These are phyloP conservation scores for Rutpela maculata DNA, from an alignment of 2,888 invertebrate genomes.

Conservation along the genomic window DNA sequence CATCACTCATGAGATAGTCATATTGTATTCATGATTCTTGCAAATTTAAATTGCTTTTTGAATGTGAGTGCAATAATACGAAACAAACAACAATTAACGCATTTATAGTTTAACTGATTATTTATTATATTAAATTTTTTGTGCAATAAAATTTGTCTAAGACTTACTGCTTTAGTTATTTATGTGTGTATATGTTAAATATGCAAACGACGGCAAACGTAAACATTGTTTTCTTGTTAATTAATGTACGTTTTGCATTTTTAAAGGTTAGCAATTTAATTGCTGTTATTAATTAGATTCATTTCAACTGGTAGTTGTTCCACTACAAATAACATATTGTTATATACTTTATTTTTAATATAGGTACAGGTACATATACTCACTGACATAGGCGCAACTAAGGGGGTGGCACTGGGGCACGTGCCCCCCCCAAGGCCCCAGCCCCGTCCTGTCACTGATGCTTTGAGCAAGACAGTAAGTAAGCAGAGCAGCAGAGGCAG, in stretches of 20 bases:
- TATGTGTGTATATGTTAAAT: slow-evolving; percentile 5
- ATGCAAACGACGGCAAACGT: background rate
- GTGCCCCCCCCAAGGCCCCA: no score
- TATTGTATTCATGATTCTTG: slow-evolving; percentile 38
- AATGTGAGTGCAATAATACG: slow-evolving; percentile 1
- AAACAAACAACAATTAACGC: slow-evolving; percentile 11
- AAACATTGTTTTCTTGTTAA: slow-evolving; percentile 16
- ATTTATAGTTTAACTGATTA: slow-evolving; percentile 1
- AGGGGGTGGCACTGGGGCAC: no score
- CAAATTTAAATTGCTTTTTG: slow-evolving; percentile 24
- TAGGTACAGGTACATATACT: no score
- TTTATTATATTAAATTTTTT: background rate
- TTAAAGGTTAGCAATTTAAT: slow-evolving; percentile 26
- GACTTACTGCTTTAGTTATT: background rate
- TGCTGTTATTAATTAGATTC: background rate
- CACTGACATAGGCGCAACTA: no score
- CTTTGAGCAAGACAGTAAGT: no score
- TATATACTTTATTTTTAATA: background rate
- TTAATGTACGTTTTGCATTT: slow-evolving; percentile 14
- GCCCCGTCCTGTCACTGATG: no score
- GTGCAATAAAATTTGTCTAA: slow-evolving; percentile 7
- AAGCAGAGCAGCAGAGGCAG: no score
- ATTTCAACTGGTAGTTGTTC: background rate
- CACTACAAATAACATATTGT: background rate
- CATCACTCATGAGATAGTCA: slow-evolving; percentile 34